Evolutionary conservation across 1,140 invertebrate genomes (phyloP).

Genomic region (Drosophila watanabei): DNA sequence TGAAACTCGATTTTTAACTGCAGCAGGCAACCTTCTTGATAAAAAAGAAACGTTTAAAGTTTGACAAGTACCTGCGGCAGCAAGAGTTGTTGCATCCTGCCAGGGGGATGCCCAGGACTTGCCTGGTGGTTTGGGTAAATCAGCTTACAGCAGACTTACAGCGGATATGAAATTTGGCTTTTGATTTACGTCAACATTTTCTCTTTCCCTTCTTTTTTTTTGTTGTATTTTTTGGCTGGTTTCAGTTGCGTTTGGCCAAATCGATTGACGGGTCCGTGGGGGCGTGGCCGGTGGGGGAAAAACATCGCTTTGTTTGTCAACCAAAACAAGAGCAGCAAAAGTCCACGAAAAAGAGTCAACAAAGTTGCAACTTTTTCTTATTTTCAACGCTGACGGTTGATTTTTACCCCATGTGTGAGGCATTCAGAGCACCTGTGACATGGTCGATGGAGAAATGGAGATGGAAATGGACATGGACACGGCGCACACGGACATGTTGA

Average conservation of each 20-base stretch:
- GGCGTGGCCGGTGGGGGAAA: constrained; percentile 27
- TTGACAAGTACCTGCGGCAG: constrained; percentile 59
- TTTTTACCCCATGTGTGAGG: constrained; percentile 41
- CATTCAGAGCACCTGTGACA: constrained; percentile 80
- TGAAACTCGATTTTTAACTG: not conserved
- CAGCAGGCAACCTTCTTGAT: not conserved
- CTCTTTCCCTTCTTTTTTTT: not conserved
- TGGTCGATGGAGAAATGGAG: constrained; percentile 22
- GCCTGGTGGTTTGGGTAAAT: constrained; percentile 56
- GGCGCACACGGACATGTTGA: constrained; percentile 57
- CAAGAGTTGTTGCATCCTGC: constrained; percentile 5
- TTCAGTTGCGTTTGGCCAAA: constrained; percentile 59
- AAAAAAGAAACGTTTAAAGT: constrained; percentile 45
- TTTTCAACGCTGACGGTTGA: constrained; percentile 17
- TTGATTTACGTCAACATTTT: constrained; percentile 83
- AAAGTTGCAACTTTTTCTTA: constrained; percentile 61
- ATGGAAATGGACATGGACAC: constrained; percentile 31
- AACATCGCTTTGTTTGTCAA: constrained; percentile 81
- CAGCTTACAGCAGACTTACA: constrained; percentile 83
- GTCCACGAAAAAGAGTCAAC: constrained; percentile 61
- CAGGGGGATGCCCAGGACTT: not conserved
- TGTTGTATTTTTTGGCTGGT: constrained; percentile 21
- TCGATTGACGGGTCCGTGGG: constrained; percentile 71
- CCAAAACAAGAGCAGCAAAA: constrained; percentile 69
- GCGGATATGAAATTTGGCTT: constrained; percentile 83